These are phyloP conservation scores for Heliconius nattereri DNA, from an alignment of 1,140 invertebrate genomes.

Conservation along the genomic window DNA sequence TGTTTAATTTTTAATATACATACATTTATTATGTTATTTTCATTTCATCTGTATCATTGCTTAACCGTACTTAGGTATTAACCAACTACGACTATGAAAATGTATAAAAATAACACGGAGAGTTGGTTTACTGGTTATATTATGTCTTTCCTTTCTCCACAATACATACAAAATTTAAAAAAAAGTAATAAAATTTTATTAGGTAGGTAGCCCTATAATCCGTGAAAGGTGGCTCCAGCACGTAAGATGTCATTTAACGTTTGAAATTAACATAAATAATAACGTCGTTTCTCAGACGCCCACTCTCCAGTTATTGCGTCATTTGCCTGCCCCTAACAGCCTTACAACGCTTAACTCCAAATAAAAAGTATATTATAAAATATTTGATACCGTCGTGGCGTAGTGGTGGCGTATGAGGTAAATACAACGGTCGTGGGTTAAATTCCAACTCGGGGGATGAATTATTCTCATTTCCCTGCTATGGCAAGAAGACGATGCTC, in stretches of 20 bases:
- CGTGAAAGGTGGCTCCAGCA: constrained; percentile 43
- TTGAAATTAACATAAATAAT: constrained; percentile 79
- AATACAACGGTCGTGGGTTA: neutral
- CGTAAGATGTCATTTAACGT: constrained; percentile 75
- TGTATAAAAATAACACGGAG: no score
- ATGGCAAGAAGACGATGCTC: no score
- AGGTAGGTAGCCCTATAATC: constrained; percentile 31
- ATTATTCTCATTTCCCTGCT: no score
- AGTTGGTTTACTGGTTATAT: no score
- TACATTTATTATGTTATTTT: no score
- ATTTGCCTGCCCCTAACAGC: constrained; percentile 72
- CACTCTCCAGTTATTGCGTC: constrained; percentile 63
- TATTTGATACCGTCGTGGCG: neutral
- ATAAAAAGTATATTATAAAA: constrained; percentile 76
- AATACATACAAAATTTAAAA: neutral
- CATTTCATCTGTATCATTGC: no score
- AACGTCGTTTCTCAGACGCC: constrained; percentile 68
- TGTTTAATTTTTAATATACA: no score
- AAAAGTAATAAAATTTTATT: constrained; percentile 9
- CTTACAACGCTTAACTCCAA: constrained; percentile 72
- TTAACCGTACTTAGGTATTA: no score
- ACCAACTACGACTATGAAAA: no score
- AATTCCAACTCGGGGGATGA: neutral
- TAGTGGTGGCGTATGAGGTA: neutral
- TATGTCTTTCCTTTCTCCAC: no score